phyloP scores from a whole-genome alignment of 1,140 invertebrate genomes.

The Drosophila setifemur region DNA sequence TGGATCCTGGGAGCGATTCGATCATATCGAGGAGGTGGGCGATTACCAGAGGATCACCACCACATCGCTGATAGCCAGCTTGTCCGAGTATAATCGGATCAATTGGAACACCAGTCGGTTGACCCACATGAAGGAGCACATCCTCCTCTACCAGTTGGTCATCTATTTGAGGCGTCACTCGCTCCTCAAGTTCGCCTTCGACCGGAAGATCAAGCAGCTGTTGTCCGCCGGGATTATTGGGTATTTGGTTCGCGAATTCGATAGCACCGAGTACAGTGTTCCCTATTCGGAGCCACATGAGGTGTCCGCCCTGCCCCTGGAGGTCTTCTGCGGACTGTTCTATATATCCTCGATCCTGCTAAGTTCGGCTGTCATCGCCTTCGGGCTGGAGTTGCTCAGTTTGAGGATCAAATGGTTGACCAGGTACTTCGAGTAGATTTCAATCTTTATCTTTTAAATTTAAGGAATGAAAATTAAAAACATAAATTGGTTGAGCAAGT shows the following conservation, averaged over 20 bases:
- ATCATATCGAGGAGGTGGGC: constrained; percentile 1
- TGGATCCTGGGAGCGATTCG: constrained; percentile 26
- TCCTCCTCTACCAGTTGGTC: constrained; percentile 58
- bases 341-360: constrained; percentile 27
- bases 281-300: background rate
- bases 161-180: constrained; percentile 52
- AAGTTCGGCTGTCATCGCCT: constrained; percentile 6
- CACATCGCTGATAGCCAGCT: constrained; percentile 34
- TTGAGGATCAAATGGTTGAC: constrained; percentile 28
- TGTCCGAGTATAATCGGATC: constrained; percentile 42
- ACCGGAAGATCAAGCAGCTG: constrained; percentile 62
- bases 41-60: constrained; percentile 4
- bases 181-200: constrained; percentile 55
- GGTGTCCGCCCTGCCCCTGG: constrained; percentile 6
- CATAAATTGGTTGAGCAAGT: too few relatives aligned
- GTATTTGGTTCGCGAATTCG: constrained; percentile 35
- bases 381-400: constrained; percentile 46
- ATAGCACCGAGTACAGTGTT: background rate
- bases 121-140: constrained; percentile 51
- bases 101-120: constrained; percentile 41
- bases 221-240: constrained; percentile 52
- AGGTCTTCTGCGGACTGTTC: constrained; percentile 47
- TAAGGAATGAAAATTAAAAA: too few relatives aligned
- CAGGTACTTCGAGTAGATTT: constrained; percentile 11
- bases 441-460: too few relatives aligned